These are phyloP conservation scores for Sebastiscus albofasciatus DNA, from an alignment of 2,797 vertebrate genomes.

Conservation along the genomic window DNA sequence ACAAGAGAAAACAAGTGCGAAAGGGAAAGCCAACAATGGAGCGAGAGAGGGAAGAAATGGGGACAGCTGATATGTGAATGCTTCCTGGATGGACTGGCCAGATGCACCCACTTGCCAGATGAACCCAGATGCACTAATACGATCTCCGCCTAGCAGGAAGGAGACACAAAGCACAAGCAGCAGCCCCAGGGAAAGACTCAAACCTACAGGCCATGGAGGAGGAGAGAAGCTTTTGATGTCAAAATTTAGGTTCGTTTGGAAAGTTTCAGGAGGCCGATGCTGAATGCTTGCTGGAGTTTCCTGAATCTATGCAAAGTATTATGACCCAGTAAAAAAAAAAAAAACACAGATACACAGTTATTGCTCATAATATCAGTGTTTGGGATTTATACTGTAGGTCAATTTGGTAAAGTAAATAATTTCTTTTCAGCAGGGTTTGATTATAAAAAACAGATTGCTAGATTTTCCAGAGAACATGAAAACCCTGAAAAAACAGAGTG, in stretches of 20 bases:
- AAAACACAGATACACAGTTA: not conserved
- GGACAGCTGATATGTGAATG: not conserved
- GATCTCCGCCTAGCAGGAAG: not conserved
- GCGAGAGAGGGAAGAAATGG: not conserved
- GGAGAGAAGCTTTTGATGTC: not conserved
- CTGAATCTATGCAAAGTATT: not conserved
- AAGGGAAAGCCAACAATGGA: not conserved
- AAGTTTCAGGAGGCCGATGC: not conserved
- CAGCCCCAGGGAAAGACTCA: not conserved
- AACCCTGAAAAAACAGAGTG: constrained; percentile 1
- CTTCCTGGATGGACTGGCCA: not conserved
- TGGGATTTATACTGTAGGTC: not conserved
- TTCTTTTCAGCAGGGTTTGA: not conserved
- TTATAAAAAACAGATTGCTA: not conserved
- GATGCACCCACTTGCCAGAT: not conserved
- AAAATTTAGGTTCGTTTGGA: not conserved
- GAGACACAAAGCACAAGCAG: not conserved
- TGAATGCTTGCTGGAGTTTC: not conserved
- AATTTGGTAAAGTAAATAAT: not conserved
- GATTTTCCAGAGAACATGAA: constrained; percentile 14
- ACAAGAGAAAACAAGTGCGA: not conserved
- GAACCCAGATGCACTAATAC: not conserved
- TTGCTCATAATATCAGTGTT: not conserved
- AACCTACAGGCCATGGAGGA: not conserved
- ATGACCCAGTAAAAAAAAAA: not conserved